A percentile compares a stretch with the other conserved stretches of the same genome.
phyloP scores from a whole-genome alignment of 2,113 vertebrate genomes.

The Rattus norvegicus region GRCr8 NC_086038.1:46954001-46954500 shows the following conservation, averaged over 20 bases:
- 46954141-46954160: constrained; percentile 20
- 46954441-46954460: constrained; percentile 50
- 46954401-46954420: neutral
- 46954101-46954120: constrained; percentile 25
- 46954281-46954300: neutral
- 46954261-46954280: constrained; percentile 13
- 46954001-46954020: constrained; percentile 14
- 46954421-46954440: constrained; percentile 30
- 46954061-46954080: constrained; percentile 58
- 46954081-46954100: constrained; percentile 21
- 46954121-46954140: neutral
- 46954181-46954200: constrained; percentile 22
- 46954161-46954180: constrained; percentile 14
- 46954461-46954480: neutral
- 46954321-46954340: neutral
- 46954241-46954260: constrained; percentile 11
- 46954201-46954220: constrained; percentile 40
- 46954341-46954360: constrained; percentile 1
- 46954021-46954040: constrained; percentile 23
- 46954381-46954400: neutral
- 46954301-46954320: neutral
- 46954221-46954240: constrained; percentile 1
- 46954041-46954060: constrained; percentile 4
- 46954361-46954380: neutral
- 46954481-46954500: constrained; percentile 33